Percentiles rank a stretch among this genome's conserved stretches.
Conservation (phyloP, 2,113 vertebrate genomes). For the Equus przewalskii region DNA sequence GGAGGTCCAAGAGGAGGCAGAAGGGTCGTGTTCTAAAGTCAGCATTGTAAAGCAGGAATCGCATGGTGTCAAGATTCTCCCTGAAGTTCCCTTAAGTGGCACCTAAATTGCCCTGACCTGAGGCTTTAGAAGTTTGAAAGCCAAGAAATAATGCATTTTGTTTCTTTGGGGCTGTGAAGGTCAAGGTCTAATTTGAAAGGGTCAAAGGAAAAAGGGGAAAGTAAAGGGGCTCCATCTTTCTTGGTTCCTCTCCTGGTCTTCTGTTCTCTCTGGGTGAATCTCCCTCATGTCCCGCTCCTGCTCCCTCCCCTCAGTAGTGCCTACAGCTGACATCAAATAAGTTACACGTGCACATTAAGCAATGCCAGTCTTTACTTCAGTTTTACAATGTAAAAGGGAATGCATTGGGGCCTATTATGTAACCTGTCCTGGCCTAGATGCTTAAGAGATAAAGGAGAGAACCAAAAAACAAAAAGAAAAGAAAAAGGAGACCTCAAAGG, state of each 20-base stretch:
- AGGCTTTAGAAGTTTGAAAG: constrained; percentile 63
- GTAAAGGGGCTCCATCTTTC: not conserved
- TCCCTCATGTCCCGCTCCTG: not conserved
- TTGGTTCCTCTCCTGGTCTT: not conserved
- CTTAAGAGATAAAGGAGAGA: not conserved
- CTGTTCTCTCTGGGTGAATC: not conserved
- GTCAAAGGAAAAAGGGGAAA: not conserved
- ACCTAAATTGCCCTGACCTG: constrained; percentile 39
- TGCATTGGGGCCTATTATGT: accelerated
- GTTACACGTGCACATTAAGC: not conserved
- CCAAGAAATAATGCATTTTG: constrained; percentile 52
- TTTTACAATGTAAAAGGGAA: not conserved
- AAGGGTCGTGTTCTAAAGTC: constrained; percentile 8
- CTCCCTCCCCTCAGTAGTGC: not conserved
- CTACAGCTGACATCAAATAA: not conserved
- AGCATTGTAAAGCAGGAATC: constrained; percentile 69
- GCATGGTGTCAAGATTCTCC: constrained; percentile 72
- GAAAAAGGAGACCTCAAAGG: not conserved
- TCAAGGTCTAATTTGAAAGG: constrained; percentile 62
- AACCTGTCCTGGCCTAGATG: not conserved
- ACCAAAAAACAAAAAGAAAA: not conserved
- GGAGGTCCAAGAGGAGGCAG: not conserved
- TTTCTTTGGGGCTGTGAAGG: constrained; percentile 4
- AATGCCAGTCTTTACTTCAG: not conserved
- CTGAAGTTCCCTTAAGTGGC: constrained; percentile 43